These are phyloP conservation scores for Sycophaga agraensis DNA, from an alignment of 1,140 invertebrate genomes.

Conservation along the genomic window DNA sequence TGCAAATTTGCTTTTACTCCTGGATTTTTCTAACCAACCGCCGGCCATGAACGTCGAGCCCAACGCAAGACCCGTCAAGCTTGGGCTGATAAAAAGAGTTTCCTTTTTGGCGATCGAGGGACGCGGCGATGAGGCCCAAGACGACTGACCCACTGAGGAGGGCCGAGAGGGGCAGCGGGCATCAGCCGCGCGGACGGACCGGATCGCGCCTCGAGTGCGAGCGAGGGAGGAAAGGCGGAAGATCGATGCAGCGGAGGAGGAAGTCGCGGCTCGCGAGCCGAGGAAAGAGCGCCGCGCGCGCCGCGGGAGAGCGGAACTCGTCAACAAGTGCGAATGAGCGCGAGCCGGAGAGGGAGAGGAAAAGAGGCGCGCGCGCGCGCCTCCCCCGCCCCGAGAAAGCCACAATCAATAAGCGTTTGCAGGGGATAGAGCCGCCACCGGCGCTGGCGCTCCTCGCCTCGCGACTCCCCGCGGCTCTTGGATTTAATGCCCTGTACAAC, in stretches of 20 bases:
- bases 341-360: too few species aligned
- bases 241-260: slow-evolving; percentile 17
- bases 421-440: background rate
- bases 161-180: background rate
- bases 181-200: background rate
- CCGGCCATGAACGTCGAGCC: too few species aligned
- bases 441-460: background rate
- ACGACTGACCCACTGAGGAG: too few species aligned
- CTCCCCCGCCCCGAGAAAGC: slow-evolving; percentile 16
- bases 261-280: slow-evolving; percentile 9
- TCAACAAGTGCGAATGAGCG: too few species aligned
- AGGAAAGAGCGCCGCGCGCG: slow-evolving; percentile 18
- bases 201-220: background rate
- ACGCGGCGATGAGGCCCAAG: too few species aligned
- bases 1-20: too few species aligned
- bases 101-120: too few species aligned
- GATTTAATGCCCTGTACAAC: too few species aligned
- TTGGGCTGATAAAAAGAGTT: too few species aligned
- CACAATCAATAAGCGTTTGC: slow-evolving; percentile 43
- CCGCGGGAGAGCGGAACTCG: slow-evolving; percentile 6
- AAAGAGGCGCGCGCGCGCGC: background rate
- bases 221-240: background rate
- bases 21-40: too few species aligned
- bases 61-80: too few species aligned
- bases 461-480: too few species aligned